Conservation (phyloP, 2,888 invertebrate genomes). For the Brachyopa scutellaris region DNA sequence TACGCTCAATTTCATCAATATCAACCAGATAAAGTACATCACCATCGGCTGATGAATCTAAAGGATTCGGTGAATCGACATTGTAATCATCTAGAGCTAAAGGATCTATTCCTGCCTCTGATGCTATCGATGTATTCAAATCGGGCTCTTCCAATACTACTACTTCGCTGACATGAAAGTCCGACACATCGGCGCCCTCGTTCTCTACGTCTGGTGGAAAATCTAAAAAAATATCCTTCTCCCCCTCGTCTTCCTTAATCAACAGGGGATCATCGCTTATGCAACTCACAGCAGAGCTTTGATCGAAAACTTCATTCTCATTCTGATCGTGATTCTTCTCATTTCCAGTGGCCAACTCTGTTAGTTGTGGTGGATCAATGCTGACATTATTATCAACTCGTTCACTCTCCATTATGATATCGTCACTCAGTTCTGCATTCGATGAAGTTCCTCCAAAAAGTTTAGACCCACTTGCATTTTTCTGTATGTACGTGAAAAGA, state of each 20-base stretch:
- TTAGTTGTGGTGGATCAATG: constrained; percentile 7
- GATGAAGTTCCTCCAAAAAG: constrained; percentile 78
- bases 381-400: constrained; percentile 8
- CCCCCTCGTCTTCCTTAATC: constrained; percentile 68
- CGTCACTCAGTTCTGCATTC: constrained; percentile 45
- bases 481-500: constrained; percentile 81
- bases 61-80: constrained; percentile 63
- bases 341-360: constrained; percentile 10
- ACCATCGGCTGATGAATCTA: constrained; percentile 75
- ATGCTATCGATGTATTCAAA: constrained; percentile 76
- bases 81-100: constrained; percentile 79
- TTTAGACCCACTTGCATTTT: constrained; percentile 79
- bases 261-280: constrained; percentile 33
- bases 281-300: neutral
- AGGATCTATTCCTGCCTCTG: constrained; percentile 79
- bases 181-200: constrained; percentile 38
- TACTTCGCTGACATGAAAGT: constrained; percentile 75
- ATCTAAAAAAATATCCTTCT: constrained; percentile 76
- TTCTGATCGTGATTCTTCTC: constrained; percentile 68
- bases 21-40: constrained; percentile 75
- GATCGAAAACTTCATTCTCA: constrained; percentile 72
- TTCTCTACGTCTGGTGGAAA: constrained; percentile 68
- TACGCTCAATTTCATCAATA: constrained; percentile 68
- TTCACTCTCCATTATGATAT: constrained; percentile 43
- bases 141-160: constrained; percentile 77